phyloP scores from a whole-genome alignment of 2,113 vertebrate species.

The Micronycteris hirsuta region DNA sequence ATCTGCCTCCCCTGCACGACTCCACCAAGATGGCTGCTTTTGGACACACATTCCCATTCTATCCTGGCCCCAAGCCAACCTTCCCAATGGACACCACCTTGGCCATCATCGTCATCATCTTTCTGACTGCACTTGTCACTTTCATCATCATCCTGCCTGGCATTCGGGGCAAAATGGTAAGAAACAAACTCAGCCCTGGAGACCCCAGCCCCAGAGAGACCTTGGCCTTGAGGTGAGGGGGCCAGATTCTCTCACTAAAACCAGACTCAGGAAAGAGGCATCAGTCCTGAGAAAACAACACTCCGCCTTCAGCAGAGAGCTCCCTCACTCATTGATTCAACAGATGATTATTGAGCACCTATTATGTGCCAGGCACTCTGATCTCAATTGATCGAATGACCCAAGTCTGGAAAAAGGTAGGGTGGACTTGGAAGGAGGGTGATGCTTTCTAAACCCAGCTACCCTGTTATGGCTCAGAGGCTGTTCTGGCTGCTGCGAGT shows the following conservation, averaged over 20 bases:
- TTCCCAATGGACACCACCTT: slow-evolving; percentile 85
- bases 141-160: slow-evolving; percentile 90
- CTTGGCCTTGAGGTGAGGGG: neutral
- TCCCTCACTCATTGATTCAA: neutral
- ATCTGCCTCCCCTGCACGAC: fast-evolving
- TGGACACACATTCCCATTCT: slow-evolving; percentile 87
- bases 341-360: neutral
- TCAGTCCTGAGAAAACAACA: neutral
- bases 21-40: slow-evolving; percentile 55
- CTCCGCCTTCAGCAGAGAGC: neutral
- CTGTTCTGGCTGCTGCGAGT: slow-evolving; percentile 88
- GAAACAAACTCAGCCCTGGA: slow-evolving; percentile 16
- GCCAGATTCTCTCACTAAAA: neutral
- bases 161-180: slow-evolving; percentile 90
- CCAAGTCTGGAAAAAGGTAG: neutral
- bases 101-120: slow-evolving; percentile 85
- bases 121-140: slow-evolving; percentile 78
- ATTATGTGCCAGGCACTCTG: neutral
- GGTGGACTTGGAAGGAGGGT: neutral
- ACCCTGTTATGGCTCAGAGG: slow-evolving; percentile 77
- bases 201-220: neutral
- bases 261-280: neutral
- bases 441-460: neutral
- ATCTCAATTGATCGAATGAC: neutral
- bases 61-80: slow-evolving; percentile 82